These are phyloP conservation scores for Synaphobranchus kaupii DNA, from an alignment of 2,797 vertebrate genomes.

Conservation along the genomic window DNA sequence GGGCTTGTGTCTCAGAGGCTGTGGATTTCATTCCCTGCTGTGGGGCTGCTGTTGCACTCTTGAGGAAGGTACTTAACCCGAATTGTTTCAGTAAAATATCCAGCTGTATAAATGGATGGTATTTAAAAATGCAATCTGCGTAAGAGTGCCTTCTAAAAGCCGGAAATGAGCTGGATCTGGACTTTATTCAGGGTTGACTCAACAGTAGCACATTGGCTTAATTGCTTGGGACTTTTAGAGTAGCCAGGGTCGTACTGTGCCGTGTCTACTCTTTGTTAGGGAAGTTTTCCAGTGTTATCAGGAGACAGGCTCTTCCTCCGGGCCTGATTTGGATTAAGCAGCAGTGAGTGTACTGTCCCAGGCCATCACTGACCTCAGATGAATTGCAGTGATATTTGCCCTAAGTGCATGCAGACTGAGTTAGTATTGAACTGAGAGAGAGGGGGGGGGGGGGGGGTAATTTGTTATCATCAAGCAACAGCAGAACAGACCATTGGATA, in stretches of 20 bases:
- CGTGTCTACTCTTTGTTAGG: constrained; percentile 12
- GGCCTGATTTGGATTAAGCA: constrained; percentile 33
- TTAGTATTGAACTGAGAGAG: constrained; percentile 71
- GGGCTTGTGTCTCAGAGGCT: no score
- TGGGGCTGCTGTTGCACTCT: no score
- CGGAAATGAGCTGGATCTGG: background rate
- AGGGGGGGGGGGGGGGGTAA: constrained; percentile 49
- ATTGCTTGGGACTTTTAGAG: background rate
- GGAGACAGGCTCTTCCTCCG: constrained; percentile 28
- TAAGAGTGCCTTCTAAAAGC: background rate
- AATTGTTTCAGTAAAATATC: background rate
- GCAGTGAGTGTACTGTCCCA: constrained; percentile 31
- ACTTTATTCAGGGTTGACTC: background rate
- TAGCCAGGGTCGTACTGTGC: background rate
- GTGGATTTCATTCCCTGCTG: background rate
- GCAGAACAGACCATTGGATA: constrained; percentile 59
- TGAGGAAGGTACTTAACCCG: background rate
- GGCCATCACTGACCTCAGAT: constrained; percentile 55
- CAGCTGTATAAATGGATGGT: background rate
- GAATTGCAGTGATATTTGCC: constrained; percentile 58
- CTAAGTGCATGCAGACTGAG: constrained; percentile 69
- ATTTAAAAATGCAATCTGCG: background rate
- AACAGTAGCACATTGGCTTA: background rate
- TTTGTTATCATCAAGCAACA: constrained; percentile 65
- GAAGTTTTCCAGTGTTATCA: constrained; percentile 16